Percentiles rank a stretch among this genome's conserved stretches.
These are phyloP conservation scores for Epirrhoe alternata DNA, from an alignment of 2,888 invertebrate species.

Conservation along the genomic window DNA sequence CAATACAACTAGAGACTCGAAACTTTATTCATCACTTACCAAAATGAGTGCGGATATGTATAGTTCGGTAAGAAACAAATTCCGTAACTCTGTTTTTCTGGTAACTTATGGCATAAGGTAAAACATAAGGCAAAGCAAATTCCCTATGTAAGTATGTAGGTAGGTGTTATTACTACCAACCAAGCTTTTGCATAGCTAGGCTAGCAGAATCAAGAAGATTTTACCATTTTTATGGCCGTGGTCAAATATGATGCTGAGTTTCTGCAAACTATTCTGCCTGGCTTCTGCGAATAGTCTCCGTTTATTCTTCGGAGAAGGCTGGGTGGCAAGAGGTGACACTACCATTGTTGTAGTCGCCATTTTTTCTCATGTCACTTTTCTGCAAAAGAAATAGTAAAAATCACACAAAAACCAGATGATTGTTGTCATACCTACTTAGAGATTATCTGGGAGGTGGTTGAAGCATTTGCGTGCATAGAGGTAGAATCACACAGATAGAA, in stretches of 20 bases:
- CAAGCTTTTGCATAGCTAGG: background rate
- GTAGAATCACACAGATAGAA: too few relatives aligned
- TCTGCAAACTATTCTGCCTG: conserved; percentile 77
- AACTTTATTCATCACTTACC: conserved; percentile 25
- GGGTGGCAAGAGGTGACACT: conserved; percentile 73
- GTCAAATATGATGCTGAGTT: conserved; percentile 78
- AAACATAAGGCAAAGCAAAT: background rate
- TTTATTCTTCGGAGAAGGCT: conserved; percentile 76
- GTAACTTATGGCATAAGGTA: too few relatives aligned
- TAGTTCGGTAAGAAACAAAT: conserved; percentile 49
- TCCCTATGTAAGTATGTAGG: too few relatives aligned
- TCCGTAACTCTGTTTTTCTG: conserved; percentile 1
- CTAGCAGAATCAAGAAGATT: background rate
- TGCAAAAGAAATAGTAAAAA: conserved; percentile 23
- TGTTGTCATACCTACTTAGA: background rate
- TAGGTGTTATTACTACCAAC: too few relatives aligned
- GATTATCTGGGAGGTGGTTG: too few relatives aligned
- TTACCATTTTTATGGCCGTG: conserved; percentile 75
- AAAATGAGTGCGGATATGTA: conserved; percentile 53
- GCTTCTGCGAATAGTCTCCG: conserved; percentile 76
- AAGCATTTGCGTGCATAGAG: too few relatives aligned
- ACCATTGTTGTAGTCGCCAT: conserved; percentile 79
- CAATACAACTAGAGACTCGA: background rate
- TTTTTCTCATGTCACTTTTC: conserved; percentile 35
- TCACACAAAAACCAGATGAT: background rate